Evolutionary conservation across 2,888 invertebrate species (phyloP), one percentile per base, ranked within the genome.

Genomic region (Polydrusus pterygomalis): DNA sequence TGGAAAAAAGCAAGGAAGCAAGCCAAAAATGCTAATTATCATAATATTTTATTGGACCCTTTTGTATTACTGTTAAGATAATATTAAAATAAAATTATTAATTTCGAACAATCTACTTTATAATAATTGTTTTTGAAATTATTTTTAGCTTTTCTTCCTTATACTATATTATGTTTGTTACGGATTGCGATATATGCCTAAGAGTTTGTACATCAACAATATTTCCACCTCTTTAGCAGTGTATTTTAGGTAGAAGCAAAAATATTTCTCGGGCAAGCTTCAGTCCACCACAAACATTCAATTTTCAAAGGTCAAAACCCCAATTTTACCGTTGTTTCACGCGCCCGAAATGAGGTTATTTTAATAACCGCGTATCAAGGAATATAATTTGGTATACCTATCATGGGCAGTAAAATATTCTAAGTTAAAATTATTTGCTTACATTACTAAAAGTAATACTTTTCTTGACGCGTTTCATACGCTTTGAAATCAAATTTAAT

Each of bases 221-320:
- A 51, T 51, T 51, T 20, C 20, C 51, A 51, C 20, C 51, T 51
- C 51, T 51, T 51, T 51, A 17, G 47, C 47, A 51, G 51, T 20
- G 51, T 51, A 20, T 20, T 51, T 20, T 51, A 51, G 20, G 18
- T 51, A 51, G 20, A 51, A 11, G 51, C 20, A 51, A 51, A 51
- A 51, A 18, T 51, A 51, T 20, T 51, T 1, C 20, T 11, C 20
- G 51, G 51, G 51, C 20, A 51, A 51, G 51, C 18, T 51, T 18
- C 20, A 51, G 51, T 51, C 51, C 51, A 51, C 51, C 51, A 51
- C 51, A 20, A 51, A 51, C 51, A 51, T 51, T 51, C 51, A 51
- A 51, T 51, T 20, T 51, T 51, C 51, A 51, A 51, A 51, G 51
- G 51, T 7, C 51, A 51, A 51, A 51, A 51, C 51, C 51, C 20